Conservation (phyloP, 2,113 vertebrate genomes). For the Tupaia chinensis region DNA sequence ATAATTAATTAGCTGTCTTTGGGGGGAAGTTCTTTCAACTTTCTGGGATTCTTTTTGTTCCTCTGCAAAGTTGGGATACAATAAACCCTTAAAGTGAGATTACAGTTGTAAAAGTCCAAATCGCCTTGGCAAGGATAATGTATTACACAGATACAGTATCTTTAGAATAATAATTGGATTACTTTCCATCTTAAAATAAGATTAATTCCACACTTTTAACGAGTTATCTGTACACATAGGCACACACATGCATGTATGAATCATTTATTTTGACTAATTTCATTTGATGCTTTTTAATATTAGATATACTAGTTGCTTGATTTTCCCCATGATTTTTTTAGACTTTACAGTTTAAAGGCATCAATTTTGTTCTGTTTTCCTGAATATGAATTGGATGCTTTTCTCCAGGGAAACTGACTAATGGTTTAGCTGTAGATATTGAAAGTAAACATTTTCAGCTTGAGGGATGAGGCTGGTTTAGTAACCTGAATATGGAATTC, state of each 20-base stretch:
- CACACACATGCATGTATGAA: neutral
- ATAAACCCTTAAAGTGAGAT: constrained; percentile 15
- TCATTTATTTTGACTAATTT: constrained; percentile 1
- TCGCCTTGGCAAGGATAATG: neutral
- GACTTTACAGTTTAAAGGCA: neutral
- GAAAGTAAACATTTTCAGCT: neutral
- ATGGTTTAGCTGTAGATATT: neutral
- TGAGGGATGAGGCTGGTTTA: neutral
- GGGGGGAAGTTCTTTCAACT: constrained; percentile 20
- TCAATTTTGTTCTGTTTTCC: neutral
- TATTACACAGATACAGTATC: neutral
- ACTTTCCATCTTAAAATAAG: neutral
- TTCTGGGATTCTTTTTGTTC: constrained; percentile 16
- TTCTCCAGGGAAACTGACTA: neutral
- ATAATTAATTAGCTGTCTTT: constrained; percentile 62
- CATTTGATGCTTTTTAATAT: neutral
- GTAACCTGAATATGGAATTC: neutral
- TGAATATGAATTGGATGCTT: neutral
- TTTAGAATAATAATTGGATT: neutral
- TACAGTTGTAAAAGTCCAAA: neutral
- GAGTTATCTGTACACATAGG: neutral
- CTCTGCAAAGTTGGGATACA: neutral
- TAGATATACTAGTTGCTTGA: neutral
- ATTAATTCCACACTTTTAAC: neutral
- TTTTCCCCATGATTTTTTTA: neutral